These are phyloP conservation scores for Hemicordylus capensis DNA, from an alignment of 2,113 vertebrate species.

Conservation along the genomic window DNA sequence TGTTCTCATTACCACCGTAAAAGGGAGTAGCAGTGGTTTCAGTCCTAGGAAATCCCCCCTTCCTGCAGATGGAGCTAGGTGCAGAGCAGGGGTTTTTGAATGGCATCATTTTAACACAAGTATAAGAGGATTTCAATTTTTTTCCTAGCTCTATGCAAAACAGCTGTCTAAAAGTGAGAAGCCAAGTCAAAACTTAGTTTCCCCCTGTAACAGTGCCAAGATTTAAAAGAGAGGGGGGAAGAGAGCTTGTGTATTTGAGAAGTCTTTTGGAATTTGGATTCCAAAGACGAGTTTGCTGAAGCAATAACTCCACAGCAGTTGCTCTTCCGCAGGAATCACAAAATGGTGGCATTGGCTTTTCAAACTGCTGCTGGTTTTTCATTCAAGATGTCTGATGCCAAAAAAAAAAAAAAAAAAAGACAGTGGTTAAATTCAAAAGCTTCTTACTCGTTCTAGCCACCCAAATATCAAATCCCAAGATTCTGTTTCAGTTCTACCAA, in stretches of 20 bases:
- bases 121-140: conserved; percentile 4
- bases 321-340: not conserved
- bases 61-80: not conserved
- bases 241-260: conserved; percentile 4
- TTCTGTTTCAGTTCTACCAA: not conserved
- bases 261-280: conserved; percentile 7
- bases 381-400: not conserved
- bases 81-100: not conserved
- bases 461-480: not conserved
- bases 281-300: not conserved
- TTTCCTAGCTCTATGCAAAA: conserved; percentile 14
- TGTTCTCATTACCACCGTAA: not conserved
- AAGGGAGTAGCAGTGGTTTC: not conserved
- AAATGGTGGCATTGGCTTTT: conserved; percentile 10
- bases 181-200: conserved; percentile 28
- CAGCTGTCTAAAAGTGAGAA: conserved; percentile 28
- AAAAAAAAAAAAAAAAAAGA: not conserved
- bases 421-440: not conserved
- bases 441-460: not conserved
- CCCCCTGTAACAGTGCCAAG: conserved; percentile 11
- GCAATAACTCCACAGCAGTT: not conserved
- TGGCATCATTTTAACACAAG: not conserved
- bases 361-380: not conserved
- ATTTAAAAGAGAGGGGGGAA: not conserved
- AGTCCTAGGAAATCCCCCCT: not conserved